phyloP scores from a whole-genome alignment of 2,888 invertebrate genomes.

The Nomada ferruginata region DNA sequence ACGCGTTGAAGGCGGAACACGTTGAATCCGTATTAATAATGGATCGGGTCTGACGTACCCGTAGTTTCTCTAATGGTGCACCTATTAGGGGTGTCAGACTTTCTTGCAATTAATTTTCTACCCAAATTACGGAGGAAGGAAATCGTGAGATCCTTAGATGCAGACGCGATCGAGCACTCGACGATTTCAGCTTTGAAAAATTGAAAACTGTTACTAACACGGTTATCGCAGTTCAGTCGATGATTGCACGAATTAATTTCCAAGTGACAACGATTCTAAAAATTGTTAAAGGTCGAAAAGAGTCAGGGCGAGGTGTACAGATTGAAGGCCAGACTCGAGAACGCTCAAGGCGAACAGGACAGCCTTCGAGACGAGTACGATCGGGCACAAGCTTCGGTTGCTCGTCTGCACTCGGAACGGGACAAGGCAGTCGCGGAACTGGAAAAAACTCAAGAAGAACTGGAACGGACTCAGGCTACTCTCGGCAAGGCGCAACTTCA shows the following conservation, averaged over 20 bases:
- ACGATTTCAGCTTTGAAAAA: background rate
- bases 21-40: slow-evolving; percentile 33
- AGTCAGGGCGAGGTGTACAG: slow-evolving; percentile 98
- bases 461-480: slow-evolving; percentile 94
- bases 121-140: background rate
- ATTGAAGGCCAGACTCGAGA: slow-evolving; percentile 96
- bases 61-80: slow-evolving; percentile 8
- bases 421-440: slow-evolving; percentile 94
- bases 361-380: slow-evolving; percentile 97
- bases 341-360: slow-evolving; percentile 97
- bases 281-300: slow-evolving; percentile 88
- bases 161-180: background rate
- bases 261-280: background rate
- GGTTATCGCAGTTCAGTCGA: background rate
- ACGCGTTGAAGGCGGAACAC: slow-evolving; percentile 1
- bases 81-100: slow-evolving; percentile 1
- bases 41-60: slow-evolving; percentile 18
- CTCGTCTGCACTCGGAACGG: slow-evolving; percentile 94
- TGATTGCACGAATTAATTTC: background rate
- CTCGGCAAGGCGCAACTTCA: slow-evolving; percentile 96
- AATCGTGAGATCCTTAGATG: background rate
- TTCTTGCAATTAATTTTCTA: slow-evolving; percentile 22
- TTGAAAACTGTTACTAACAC: background rate
- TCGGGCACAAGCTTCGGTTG: slow-evolving; percentile 92
- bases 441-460: slow-evolving; percentile 94